Conservation (phyloP, 1,140 invertebrate species). For the Rhopalosiphum maidis region DNA sequence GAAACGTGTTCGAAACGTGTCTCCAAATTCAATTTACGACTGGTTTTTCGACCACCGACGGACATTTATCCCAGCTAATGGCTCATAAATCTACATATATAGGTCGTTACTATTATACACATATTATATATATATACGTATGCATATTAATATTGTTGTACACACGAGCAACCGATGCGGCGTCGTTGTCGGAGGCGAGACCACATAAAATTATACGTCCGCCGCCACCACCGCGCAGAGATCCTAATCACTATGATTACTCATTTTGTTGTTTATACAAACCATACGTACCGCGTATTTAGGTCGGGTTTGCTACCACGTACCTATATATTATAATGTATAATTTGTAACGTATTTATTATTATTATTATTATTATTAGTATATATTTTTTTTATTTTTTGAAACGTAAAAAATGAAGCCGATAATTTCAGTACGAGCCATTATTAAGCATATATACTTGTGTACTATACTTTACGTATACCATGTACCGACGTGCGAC, state of each 20-base stretch:
- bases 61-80: constrained; percentile 27
- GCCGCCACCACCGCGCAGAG: neutral
- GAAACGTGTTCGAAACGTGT: constrained; percentile 20
- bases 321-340: neutral
- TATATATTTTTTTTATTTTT: neutral
- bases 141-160: neutral
- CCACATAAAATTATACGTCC: neutral
- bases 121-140: too few relatives aligned
- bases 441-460: neutral
- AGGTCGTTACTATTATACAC: neutral
- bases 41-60: constrained; percentile 36
- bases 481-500: neutral
- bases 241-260: constrained; percentile 41
- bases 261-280: constrained; percentile 43
- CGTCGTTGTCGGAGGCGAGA: neutral
- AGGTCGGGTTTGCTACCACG: neutral
- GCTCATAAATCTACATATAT: constrained; percentile 29
- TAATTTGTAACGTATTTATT: neutral
- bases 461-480: neutral
- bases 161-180: neutral
- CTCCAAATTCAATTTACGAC: constrained; percentile 33
- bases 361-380: constrained; percentile 22
- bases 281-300: constrained; percentile 21
- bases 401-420: neutral
- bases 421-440: neutral